Percentiles rank a stretch among this genome's conserved stretches.
Evolutionary conservation across 2,888 invertebrate genomes (phyloP).

Genomic region (Ormyrus rosae): DNA sequence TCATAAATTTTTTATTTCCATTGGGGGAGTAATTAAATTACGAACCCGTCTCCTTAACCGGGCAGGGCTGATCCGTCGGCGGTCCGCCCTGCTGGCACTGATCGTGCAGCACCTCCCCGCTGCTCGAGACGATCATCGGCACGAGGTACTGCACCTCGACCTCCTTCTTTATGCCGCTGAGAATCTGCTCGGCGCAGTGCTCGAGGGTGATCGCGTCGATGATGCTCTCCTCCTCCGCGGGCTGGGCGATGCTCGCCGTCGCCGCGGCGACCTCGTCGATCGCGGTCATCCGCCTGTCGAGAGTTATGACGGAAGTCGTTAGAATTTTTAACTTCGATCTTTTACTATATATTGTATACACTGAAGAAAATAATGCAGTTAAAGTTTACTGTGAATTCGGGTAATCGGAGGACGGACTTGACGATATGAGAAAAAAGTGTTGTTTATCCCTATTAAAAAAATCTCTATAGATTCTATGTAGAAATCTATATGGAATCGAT

Average conservation of each 20-base stretch:
- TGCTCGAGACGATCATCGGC: slow-evolving; percentile 69
- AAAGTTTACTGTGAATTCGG: too few species aligned
- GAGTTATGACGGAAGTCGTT: too few species aligned
- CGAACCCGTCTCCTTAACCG: slow-evolving; percentile 70
- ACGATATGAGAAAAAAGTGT: too few species aligned
- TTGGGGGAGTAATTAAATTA: too few species aligned
- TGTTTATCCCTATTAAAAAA: too few species aligned
- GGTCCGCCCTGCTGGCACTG: slow-evolving; percentile 39
- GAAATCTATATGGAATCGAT: too few species aligned
- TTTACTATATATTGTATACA: too few species aligned
- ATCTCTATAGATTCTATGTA: too few species aligned
- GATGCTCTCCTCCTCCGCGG: slow-evolving; percentile 64
- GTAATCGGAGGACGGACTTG: too few species aligned
- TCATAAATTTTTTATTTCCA: too few species aligned
- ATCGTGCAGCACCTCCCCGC: slow-evolving; percentile 55
- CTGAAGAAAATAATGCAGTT: too few species aligned
- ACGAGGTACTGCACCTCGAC: slow-evolving; percentile 80
- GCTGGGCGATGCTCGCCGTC: slow-evolving; percentile 77
- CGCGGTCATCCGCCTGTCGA: slow-evolving; percentile 64
- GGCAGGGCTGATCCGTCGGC: slow-evolving; percentile 57
- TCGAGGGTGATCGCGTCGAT: slow-evolving; percentile 75
- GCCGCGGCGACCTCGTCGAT: slow-evolving; percentile 78
- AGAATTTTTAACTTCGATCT: too few species aligned
- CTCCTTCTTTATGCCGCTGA: slow-evolving; percentile 79
- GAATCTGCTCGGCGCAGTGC: slow-evolving; percentile 79